Percentiles rank a stretch among this genome's conserved stretches.
Conservation (phyloP, 2,113 vertebrate genomes). For the Sardina pilchardus region DNA sequence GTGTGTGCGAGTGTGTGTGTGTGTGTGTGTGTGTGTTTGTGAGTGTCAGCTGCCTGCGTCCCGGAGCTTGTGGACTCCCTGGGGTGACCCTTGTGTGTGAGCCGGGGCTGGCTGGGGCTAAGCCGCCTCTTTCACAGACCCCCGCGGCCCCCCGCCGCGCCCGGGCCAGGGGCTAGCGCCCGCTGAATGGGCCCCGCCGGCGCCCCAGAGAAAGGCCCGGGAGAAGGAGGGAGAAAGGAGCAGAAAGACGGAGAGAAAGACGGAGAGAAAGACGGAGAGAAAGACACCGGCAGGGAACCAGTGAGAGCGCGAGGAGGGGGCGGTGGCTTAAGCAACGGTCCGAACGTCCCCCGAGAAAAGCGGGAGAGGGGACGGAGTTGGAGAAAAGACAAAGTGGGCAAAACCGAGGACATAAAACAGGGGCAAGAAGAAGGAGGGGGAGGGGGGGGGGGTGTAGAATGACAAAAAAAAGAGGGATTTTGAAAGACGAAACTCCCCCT, state of each 20-base stretch:
- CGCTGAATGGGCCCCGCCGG: neutral
- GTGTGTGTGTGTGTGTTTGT: constrained; percentile 16
- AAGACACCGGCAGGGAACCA: constrained; percentile 15
- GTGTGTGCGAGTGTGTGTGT: constrained; percentile 28
- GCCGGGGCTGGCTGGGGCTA: constrained; percentile 36
- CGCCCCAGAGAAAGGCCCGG: neutral
- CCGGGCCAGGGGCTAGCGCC: constrained; percentile 55
- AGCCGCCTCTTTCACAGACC: constrained; percentile 60
- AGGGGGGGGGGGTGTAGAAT: neutral
- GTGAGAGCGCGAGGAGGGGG: neutral
- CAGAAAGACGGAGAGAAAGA: neutral
- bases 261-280: neutral
- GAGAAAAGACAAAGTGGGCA: constrained; percentile 29
- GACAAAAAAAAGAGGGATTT: constrained; percentile 36
- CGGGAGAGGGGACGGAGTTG: constrained; percentile 24
- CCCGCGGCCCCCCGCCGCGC: constrained; percentile 55
- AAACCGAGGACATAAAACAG: neutral
- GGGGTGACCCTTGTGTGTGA: constrained; percentile 43
- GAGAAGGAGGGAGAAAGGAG: constrained; percentile 45
- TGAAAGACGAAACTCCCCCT: neutral
- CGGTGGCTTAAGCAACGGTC: neutral
- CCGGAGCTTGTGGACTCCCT: constrained; percentile 35
- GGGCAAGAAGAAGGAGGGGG: neutral
- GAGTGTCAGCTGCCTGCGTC: constrained; percentile 40
- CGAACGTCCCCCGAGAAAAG: constrained; percentile 19